Evolutionary conservation across 2,113 vertebrate species (phyloP).

Genomic region (Clarias gariepinus): DNA sequence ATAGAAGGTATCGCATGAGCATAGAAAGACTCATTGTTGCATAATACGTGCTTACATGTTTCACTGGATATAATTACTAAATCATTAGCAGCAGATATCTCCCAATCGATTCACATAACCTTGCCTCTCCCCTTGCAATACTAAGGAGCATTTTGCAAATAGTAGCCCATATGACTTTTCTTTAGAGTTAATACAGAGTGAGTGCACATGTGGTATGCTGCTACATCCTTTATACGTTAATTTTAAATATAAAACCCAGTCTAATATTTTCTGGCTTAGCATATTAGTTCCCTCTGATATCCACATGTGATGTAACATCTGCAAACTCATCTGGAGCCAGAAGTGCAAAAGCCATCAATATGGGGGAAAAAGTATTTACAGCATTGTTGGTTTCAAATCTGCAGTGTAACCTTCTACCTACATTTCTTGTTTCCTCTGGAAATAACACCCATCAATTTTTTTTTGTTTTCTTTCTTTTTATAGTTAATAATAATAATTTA

Average conservation of each 20-base stretch:
- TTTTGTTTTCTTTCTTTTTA: background rate
- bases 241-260: background rate
- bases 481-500: background rate
- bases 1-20: slow-evolving; percentile 9
- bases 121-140: background rate
- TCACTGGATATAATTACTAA: background rate
- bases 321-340: background rate
- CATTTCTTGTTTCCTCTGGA: background rate
- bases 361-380: slow-evolving; percentile 16
- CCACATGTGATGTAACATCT: background rate
- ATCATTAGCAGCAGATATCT: background rate
- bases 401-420: background rate
- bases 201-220: background rate
- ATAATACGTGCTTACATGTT: slow-evolving; percentile 18
- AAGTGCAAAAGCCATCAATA: background rate
- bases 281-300: slow-evolving; percentile 10
- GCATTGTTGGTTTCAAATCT: background rate
- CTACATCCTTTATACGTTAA: slow-evolving; percentile 21
- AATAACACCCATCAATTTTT: background rate
- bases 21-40: background rate
- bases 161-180: background rate
- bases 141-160: background rate
- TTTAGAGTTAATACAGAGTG: background rate
- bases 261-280: background rate
- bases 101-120: background rate